Evolutionary conservation across 2,113 vertebrate genomes (phyloP), one percentile per base, ranked within the genome.

Genomic region (Turdus rufiventris): DNA sequence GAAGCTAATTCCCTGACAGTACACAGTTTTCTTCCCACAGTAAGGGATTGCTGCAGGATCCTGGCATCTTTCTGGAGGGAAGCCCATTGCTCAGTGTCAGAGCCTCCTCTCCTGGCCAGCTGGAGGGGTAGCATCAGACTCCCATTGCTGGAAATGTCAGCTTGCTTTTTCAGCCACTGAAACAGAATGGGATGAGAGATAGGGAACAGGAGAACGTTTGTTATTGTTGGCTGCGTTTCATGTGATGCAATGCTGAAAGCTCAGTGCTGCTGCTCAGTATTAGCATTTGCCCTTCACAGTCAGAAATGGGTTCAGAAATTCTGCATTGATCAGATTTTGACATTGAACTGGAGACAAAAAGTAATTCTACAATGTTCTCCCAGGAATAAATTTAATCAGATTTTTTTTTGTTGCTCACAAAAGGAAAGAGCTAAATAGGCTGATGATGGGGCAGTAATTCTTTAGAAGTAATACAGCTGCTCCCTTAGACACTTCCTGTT

Each of bases 21-120:
- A 14, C 3, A 2, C 66, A 14, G 12, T 33, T 79, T 92, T 67
- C 40, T 23, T n/a, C 24, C 57, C 0, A 0, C 47, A 25, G 38
- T 12, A 2, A 57, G n/a, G 48, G 60, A 7, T n/a, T 53, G 45
- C 61, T 71, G 88, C 60, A 66, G 8, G 5, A 61, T 74, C 72
- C 17, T 18, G 5, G 33, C 45, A 34, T 54, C 38, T 38, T 75
- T 17, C 70, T 74, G 7, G 5, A 61, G 85, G 48, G 66, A 65
- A 91, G 61, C 31, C 36, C 51, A 29, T 91, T 86, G 80, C 75
- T 92, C 91, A 36, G 84, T 95, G 83, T 88, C 87, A 84, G 67
- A 96, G 97, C 96, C 96, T 96, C 96, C 96, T 96, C 97, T 97
- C 68, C 96, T 96, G 96, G 96, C 72, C 53, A 10, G n/a, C 84